These are phyloP conservation scores for Netelia virgata DNA, from an alignment of 2,888 invertebrate genomes.

Conservation along the genomic window DNA sequence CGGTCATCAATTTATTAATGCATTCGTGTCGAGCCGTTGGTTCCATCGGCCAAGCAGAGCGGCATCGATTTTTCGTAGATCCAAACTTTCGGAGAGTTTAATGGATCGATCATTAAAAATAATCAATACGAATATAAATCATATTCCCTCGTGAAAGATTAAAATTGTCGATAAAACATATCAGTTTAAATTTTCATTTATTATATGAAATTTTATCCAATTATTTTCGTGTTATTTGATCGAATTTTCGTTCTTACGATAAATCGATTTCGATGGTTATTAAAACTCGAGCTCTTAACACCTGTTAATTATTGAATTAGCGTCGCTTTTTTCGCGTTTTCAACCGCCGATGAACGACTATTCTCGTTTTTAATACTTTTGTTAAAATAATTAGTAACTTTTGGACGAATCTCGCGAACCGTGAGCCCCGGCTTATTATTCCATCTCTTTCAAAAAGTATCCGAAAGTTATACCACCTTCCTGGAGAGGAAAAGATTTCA, in stretches of 20 bases:
- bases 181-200: not conserved
- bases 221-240: not conserved
- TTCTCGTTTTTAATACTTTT: no score
- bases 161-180: not conserved
- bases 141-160: not conserved
- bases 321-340: no score
- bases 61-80: not conserved
- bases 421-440: not conserved
- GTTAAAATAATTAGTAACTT: no score
- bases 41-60: not conserved
- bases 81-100: not conserved
- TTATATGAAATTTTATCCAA: not conserved
- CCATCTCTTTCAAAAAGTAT: not conserved
- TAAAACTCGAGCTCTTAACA: no score
- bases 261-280: no score
- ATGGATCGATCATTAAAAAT: not conserved
- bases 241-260: not conserved
- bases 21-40: not conserved
- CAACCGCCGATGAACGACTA: no score
- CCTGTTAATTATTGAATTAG: no score
- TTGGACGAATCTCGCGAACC: no score
- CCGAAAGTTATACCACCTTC: slow-evolving; percentile 34
- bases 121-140: not conserved
- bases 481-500: not conserved
- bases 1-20: slow-evolving; percentile 25